Evolutionary conservation across 1,140 invertebrate species (phyloP), one percentile per base, ranked within the genome.

Genomic region (Drosophila kurseongensis): DNA sequence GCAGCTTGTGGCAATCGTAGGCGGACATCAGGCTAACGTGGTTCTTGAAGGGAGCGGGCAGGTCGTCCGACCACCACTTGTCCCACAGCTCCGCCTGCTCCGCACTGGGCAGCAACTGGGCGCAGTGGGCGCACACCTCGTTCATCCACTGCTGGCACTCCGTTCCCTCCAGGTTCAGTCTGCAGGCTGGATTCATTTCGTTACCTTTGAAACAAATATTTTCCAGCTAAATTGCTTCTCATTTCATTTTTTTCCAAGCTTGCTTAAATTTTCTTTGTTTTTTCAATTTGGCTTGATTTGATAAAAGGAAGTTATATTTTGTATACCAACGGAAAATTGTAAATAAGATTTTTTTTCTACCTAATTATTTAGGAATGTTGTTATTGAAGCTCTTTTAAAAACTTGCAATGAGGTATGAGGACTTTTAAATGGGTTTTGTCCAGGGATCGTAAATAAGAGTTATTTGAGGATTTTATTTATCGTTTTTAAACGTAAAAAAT

Each of bases 151-250:
- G 14, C 59, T 81, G 75, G 55, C 82, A 86, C 38, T 78, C 75
- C 5, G 5, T 29, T n/a, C 78, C 59, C 0, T 61, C 29, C 9
- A 79, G 61, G 36, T 74, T 56, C 8, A 59, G n/a, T 40, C 41
- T 61, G 66, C 83, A 88, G n/a, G 42, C 65, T 7, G 71, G 67
- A 80, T 82, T 82, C 83, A 88, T 79, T 55, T 27, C 7, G 8
- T 23, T 44, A 16, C 13, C 16, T 8, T 7, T 12, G 23, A 9
- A 18, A 41, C 29, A 14, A 48, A 41, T 74, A 13, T 59, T 40
- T 47, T 41, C 23, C 29, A 23, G 7, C 18, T 44, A 29, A 44
- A 7, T 32, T 32, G 29, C 42, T 10, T 42, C 65, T 41, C 4
- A 42, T 16, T 42, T 51, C 41, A 5, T 27, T 42, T 52, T 13